Conservation (phyloP, 2,113 vertebrate species). For the Porphyrio hochstetteri region DNA sequence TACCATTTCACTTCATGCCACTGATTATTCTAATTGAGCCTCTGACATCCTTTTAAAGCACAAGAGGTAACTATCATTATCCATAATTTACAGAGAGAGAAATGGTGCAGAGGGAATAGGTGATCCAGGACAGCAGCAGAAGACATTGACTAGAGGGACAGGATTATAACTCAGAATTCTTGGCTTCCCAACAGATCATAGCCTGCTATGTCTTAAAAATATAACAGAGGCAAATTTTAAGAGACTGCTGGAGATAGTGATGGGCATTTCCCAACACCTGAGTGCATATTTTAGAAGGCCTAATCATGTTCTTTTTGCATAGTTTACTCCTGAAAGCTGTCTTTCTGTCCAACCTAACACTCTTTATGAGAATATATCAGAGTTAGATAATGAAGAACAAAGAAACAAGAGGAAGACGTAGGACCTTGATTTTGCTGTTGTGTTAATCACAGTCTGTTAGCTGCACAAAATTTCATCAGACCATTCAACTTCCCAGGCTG, state of each 20-base stretch:
- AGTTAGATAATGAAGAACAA: neutral
- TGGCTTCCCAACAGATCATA: neutral
- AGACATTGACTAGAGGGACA: neutral
- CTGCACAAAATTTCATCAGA: neutral
- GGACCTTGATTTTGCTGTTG: neutral
- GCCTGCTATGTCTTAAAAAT: neutral
- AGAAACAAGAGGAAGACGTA: neutral
- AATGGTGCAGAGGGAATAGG: neutral
- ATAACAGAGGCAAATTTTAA: neutral
- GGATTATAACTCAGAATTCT: neutral
- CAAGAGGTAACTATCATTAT: neutral
- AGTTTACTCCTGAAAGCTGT: neutral
- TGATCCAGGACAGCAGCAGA: neutral
- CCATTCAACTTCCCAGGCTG: neutral
- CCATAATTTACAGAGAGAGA: neutral
- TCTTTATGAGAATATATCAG: neutral
- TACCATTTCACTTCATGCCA: neutral
- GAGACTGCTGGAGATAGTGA: neutral
- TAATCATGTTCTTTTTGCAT: neutral
- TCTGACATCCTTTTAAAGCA: neutral
- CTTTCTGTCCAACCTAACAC: neutral
- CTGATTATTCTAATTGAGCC: neutral
- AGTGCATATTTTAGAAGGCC: neutral
- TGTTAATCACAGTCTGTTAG: neutral
- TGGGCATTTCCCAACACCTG: neutral